phyloP scores from a whole-genome alignment of 2,113 vertebrate genomes.

The Gallinago jamesoni region DNA sequence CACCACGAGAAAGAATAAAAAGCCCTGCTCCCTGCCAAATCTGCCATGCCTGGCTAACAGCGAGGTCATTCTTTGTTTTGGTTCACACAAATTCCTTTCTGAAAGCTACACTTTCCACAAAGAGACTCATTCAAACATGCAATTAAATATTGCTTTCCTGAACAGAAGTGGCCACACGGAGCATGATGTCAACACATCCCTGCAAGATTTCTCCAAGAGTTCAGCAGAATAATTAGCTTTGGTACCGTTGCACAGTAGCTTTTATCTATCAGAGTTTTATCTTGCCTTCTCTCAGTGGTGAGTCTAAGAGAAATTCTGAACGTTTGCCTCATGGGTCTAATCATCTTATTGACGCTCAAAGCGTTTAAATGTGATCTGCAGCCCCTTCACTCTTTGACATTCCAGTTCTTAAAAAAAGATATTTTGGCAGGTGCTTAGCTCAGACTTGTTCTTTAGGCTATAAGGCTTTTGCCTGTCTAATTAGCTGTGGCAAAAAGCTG shows the following conservation, averaged over 20 bases:
- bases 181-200: constrained; percentile 57
- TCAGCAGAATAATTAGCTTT: constrained; percentile 73
- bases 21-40: neutral
- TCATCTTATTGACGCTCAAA: constrained; percentile 69
- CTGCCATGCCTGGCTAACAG: neutral
- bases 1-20: neutral
- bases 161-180: constrained; percentile 47
- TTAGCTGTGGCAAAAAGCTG: constrained; percentile 71
- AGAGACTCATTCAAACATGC: constrained; percentile 33
- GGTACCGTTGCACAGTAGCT: constrained; percentile 53
- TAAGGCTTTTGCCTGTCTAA: constrained; percentile 72
- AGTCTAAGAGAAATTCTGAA: constrained; percentile 67
- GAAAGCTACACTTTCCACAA: neutral
- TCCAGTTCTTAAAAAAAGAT: constrained; percentile 61
- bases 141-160: constrained; percentile 61
- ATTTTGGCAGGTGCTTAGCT: constrained; percentile 70
- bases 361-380: constrained; percentile 70
- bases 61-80: neutral
- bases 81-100: neutral
- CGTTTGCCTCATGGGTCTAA: constrained; percentile 66
- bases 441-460: constrained; percentile 64
- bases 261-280: constrained; percentile 67
- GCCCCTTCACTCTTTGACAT: constrained; percentile 67
- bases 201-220: constrained; percentile 68
- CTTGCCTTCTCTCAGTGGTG: constrained; percentile 66